Evolutionary conservation across 2,797 vertebrate genomes (phyloP).

Genomic region (Chromis chromis): DNA sequence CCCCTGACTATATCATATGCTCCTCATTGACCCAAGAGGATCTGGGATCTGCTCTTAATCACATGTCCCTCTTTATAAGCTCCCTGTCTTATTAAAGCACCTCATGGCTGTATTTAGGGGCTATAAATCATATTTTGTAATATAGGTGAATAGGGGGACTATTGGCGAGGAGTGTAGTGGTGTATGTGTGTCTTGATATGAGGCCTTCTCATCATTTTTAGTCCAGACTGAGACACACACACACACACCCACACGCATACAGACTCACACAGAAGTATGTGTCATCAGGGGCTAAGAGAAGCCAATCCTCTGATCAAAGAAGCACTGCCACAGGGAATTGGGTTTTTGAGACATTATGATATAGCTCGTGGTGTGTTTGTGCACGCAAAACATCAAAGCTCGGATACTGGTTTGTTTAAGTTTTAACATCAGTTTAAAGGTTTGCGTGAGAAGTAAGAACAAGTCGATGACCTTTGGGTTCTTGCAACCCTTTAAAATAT

Average conservation of each 20-base stretch:
- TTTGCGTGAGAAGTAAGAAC: neutral
- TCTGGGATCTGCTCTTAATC: conserved; percentile 82
- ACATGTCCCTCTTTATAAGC: conserved; percentile 79
- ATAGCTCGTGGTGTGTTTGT: conserved; percentile 20
- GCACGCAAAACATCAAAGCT: conserved; percentile 27
- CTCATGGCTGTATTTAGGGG: conserved; percentile 73
- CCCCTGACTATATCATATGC: conserved; percentile 53
- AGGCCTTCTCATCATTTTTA: conserved; percentile 73
- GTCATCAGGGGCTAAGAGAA: conserved; percentile 63
- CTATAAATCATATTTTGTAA: conserved; percentile 84
- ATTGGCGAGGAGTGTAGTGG: conserved; percentile 43
- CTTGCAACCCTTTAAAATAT: neutral
- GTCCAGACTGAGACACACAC: conserved; percentile 51
- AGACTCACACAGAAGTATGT: conserved; percentile 26
- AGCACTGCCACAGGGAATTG: conserved; percentile 48
- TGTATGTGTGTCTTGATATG: conserved; percentile 62
- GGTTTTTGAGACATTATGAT: conserved; percentile 57
- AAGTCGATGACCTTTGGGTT: conserved; percentile 7
- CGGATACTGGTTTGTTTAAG: conserved; percentile 11
- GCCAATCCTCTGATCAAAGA: conserved; percentile 79
- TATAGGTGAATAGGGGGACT: conserved; percentile 62
- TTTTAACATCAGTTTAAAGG: conserved; percentile 32
- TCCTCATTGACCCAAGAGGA: conserved; percentile 67
- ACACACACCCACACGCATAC: conserved; percentile 30
- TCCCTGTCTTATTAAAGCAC: conserved; percentile 80